Base-by-base conservation (phyloP, 2,888 invertebrate genomes). In the Drosophila testacea region DNA sequence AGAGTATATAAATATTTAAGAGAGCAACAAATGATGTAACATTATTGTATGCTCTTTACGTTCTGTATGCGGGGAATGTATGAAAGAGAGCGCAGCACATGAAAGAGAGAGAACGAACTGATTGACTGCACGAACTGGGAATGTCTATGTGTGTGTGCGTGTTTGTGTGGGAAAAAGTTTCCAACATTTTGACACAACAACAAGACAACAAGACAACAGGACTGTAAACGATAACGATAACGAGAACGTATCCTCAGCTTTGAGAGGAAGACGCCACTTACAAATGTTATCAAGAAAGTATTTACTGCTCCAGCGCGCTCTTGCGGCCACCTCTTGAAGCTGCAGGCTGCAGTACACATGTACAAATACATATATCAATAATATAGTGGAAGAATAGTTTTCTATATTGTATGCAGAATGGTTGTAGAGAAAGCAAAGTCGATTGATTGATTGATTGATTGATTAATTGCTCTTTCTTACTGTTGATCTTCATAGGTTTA, bases 231-330 rank as follows among this genome's bases (percentile, higher is more conserved):
- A 56, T 11, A 47, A 61, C 65, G 47, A 68, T 59, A 55, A 77
- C 66, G 55, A 66, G 47, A 65, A 75, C 51, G 16, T 36, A 38
- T 46, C 36, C 28, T 28, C 32, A 27, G 27, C 6, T 27, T 42
- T 46, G 44, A 13, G 30, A 50, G 38, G 6, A 36, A 44, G 52
- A 60, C 32, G 47, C 75, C 84, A 93, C 93, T 93, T 93, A 93
- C 93, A 92, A 92, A 92, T 92, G 92, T 91, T 90, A 56, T 91
- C 89, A 91, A 91, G 81, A 88, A 90, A 90, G 87, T 90, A 83
- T 90, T 90, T 92, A 92, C 90, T 92, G 91, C 86, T 92, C 92
- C 92, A 92, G 91, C 91, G 89, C 90, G 90, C 89, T 91, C 90
- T 91, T 91, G 90, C 91, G 92, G 89, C 89, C 90, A 90, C 91